Conservation (phyloP, 1,140 invertebrate genomes). For the Euwallacea similis region DNA sequence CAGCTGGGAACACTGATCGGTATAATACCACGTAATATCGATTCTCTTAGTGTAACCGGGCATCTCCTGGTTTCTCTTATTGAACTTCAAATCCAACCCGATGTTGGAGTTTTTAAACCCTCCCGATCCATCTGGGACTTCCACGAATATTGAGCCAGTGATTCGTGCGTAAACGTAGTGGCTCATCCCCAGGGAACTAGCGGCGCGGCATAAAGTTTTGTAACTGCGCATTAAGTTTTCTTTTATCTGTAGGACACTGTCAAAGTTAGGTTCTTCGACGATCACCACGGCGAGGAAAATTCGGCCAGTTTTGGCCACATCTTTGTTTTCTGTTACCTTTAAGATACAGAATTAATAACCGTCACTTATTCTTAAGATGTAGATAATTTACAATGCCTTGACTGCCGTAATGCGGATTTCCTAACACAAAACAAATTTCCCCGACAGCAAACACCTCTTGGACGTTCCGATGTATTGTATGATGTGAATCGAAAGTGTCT, state of each 20-base stretch:
- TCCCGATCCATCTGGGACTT: constrained; percentile 51
- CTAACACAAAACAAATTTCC: constrained; percentile 74
- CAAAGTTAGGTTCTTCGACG: constrained; percentile 54
- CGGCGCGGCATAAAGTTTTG: constrained; percentile 48
- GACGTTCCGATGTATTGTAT: constrained; percentile 55
- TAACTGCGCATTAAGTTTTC: constrained; percentile 49
- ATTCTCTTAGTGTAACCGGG: constrained; percentile 79
- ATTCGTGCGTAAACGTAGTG: constrained; percentile 75
- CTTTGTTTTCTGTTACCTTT: constrained; percentile 52
- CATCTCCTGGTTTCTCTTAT: constrained; percentile 75
- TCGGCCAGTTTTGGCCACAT: constrained; percentile 45
- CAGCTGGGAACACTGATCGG: constrained; percentile 71
- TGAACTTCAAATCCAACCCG: constrained; percentile 90
- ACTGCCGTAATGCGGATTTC: constrained; percentile 77
- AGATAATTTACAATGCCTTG: constrained; percentile 66
- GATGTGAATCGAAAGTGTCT: constrained; percentile 53
- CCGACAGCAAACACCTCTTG: constrained; percentile 72
- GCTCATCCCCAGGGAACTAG: constrained; percentile 60
- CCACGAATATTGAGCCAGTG: constrained; percentile 78
- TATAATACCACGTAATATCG: constrained; percentile 78
- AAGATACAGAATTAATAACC: not conserved
- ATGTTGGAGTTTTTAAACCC: constrained; percentile 66
- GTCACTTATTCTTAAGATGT: not conserved
- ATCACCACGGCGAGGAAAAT: constrained; percentile 54
- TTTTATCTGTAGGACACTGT: constrained; percentile 45